Base-by-base conservation (phyloP, 2,113 vertebrate genomes). In the Macheiramphus alcinus region DNA sequence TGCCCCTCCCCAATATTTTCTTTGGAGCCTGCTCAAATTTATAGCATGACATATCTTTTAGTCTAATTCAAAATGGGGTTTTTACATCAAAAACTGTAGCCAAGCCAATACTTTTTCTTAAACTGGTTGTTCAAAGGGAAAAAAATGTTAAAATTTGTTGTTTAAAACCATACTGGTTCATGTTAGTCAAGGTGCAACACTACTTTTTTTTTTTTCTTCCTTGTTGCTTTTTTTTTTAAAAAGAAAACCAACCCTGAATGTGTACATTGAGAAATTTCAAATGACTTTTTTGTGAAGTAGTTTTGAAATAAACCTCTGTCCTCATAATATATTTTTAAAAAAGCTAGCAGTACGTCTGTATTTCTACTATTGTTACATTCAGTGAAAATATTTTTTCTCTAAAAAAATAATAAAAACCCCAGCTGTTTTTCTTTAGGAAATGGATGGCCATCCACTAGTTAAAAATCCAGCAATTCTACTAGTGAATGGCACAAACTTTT, bases 31-130 rank as follows among this genome's bases (percentile, higher is more conserved):
- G 0, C 17, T 81, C 53, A 48, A 53, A 85, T 96, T 85, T 58
- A 70, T 76, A 88, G 36, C 13, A 43, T 48, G 21, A 3, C 17
- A 34, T 29, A 56, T 91, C 75, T 90, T 62, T 94, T 59, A 84
- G 16, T 68, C 29, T 94, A 80, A 80, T 86, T 92, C n/a, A 79
- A 80, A 96, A 80, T 12, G 11, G 10, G 58, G 18, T 72, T 94
- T 95, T 96, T 85, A 31, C 47, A 52, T 97, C 70, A 95, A 75
- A 93, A 95, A 62, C 36, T 50, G 21, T 70, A 56, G 36, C 26
- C 29, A 58, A 62, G 36, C 23, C 55, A 55, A 59, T 80, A 42
- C 4, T 67, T 83, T 91, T 80, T 31, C 27, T 87, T 78, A 75
- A 87, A 78, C 13, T 65, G 9, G 3, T 55, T 93, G 12, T 56